Evolutionary conservation across 1,140 invertebrate species (phyloP), one percentile per base, ranked within the genome.

Genomic region (Nasonia vitripennis): DNA sequence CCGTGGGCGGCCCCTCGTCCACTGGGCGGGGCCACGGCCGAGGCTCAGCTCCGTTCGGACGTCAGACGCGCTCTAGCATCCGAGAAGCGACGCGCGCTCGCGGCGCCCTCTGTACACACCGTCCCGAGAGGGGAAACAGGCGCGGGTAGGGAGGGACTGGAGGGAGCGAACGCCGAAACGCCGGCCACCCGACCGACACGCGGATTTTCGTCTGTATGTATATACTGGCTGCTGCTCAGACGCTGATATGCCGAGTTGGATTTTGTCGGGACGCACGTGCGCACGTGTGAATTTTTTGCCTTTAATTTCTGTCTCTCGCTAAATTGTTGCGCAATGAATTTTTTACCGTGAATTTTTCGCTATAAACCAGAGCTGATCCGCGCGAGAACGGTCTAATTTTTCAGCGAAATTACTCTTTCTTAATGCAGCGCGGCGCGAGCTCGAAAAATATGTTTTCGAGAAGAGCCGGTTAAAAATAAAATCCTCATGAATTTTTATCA

Each of bases 21-120:
- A 23, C 62, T 67, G n/a, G 83, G 84, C 88, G 91, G 91, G 88
- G 89, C 34, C 79, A 62, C 55, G 4, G 1, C 17, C 55, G 17
- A 17, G 20, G 20, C 55, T n/a, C 55, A 17, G 6, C 55, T 74
- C 70, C 17, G 68, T 3, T 9, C 7, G 27, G 84, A 81, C 71
- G 78, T 78, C 78, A 37, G 48, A 7, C 74, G 41, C 74, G 41
- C 74, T 23, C 74, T 12, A 3, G 68, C 41, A 48, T 81, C 81
- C 77, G 41, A 48, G 77, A 5, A 77, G 80, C 86, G 89, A 89
- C 89, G 90, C 34, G 73, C 86, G 37, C 55, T 67, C 68, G 10
- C 23, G 75, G 80, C 84, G 89, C 90, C 89, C 90, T 90, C 90
- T 90, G 88, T 87, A 89, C 88, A 45, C 10, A 45, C 37, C 67